Base-by-base conservation (phyloP, 1,140 invertebrate genomes). In the Lamellibrachia luymesi region DNA sequence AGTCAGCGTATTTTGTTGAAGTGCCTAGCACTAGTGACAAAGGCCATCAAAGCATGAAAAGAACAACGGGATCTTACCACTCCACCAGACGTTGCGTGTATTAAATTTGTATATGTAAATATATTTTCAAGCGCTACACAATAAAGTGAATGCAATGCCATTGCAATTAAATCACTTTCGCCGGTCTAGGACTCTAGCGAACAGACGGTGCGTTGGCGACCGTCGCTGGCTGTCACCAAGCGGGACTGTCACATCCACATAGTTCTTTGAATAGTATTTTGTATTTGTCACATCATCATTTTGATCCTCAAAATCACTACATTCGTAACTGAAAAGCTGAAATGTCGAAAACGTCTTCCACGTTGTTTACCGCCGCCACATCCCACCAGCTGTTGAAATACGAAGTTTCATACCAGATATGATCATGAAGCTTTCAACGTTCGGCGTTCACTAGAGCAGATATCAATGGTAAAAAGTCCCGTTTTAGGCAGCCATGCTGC, bases 11-110 rank as follows among this genome's bases (percentile, higher is more conserved):
- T n/a, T n/a, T n/a, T n/a, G n/a, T n/a, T n/a, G n/a, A n/a, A n/a
- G n/a, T n/a, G n/a, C n/a, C n/a, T n/a, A n/a, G 38, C 38, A 38
- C 38, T 38, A 38, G 38, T 38, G 38, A 38, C 38, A 38, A 38
- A 38, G 38, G 38, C 0, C 0, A 91, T 91, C 91, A 50, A 27
- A 91, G 13, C 91, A 50, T 91, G 91, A 10, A 51, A 51, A 91
- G 7, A 13, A 91, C 17, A 91, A 91, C 50, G 50, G 13, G 22
- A 56, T 97, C 97, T 97, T 96, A 98, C 98, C 94, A 97, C 97
- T 93, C 98, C 97, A 92, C 98, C 98, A 50, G 98, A 97, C 94
- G 98, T 96, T 4, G 98, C 98, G 96, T 98, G 98, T 49, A 98
- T 97, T 92, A 98, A 96, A 51, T 91, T 91, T 4, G 91, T 91